A percentile compares a stretch with the other conserved stretches of the same genome.
Conservation (phyloP, 2,113 vertebrate genomes). For the Geothlypis trichas region DNA sequence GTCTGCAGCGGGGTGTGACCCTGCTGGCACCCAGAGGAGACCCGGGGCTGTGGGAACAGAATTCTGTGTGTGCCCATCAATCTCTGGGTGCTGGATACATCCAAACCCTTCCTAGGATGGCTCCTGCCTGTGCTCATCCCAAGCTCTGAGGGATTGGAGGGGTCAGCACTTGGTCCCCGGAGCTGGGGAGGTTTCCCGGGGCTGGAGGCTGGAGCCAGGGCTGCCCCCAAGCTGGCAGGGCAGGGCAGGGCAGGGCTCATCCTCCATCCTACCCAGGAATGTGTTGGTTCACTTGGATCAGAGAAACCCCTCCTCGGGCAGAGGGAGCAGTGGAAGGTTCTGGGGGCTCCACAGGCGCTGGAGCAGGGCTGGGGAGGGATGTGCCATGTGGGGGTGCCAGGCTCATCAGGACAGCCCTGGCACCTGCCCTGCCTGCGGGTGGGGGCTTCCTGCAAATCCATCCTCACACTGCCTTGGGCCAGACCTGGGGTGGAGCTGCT, state of each 20-base stretch:
- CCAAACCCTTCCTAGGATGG: background rate
- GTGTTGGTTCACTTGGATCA: background rate
- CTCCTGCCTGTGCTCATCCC: background rate
- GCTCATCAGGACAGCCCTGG: background rate
- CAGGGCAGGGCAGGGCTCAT: background rate
- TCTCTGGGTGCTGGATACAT: background rate
- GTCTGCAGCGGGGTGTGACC: background rate
- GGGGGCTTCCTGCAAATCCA: background rate
- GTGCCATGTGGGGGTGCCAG: accelerated
- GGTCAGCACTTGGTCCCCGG: background rate
- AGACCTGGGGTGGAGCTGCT: background rate
- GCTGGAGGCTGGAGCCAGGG: background rate
- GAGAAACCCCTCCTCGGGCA: background rate
- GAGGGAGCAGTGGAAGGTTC: background rate
- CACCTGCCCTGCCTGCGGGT: background rate
- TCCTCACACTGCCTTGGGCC: background rate
- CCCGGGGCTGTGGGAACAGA: background rate
- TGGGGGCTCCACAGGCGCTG: background rate
- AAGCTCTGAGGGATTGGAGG: accelerated
- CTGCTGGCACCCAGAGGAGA: background rate
- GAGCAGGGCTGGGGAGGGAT: background rate
- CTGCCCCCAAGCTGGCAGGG: background rate
- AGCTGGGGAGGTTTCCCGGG: background rate
- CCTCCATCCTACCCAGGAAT: background rate
- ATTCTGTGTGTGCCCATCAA: background rate